Evolutionary conservation across 2,113 vertebrate species (phyloP), one percentile per base, ranked within the genome.

Genomic region (Ophthalmolycus amberensis): DNA sequence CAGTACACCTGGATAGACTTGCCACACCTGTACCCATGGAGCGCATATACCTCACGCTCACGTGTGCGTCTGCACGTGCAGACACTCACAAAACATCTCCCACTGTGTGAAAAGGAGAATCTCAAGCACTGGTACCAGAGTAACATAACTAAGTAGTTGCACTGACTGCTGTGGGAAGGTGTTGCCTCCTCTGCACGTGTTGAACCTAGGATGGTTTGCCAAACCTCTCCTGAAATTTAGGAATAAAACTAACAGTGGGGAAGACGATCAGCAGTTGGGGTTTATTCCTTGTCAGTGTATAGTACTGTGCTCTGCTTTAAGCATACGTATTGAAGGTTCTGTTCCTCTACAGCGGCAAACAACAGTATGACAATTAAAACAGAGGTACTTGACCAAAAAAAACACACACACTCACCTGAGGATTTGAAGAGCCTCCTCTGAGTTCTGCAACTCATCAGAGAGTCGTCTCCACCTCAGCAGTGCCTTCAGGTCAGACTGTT

Each of bases 391-490:
- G 15, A 80, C 14, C 34, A 74, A 67, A 77, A 6, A 11, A 6
- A 11, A 58, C n/a, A 58, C n/a, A 27, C 25, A 66, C 82, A 77
- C 91, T 83, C 71, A 99, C 98, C 98, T 97, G 89, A 99, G 95
- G 89, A 99, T 95, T 88, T 98, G 98, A 80, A 99, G 95, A 65
- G 96, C 96, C 86, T 97, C 95, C 16, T 96, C 94, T 16, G 96
- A 97, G 90, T 97, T 97, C 87, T 92, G 96, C n/a, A 97, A 74
- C 88, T 99, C 98, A 11, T 99, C 97, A 79, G 88, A 95, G 71
- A 99, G 96, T 79, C 97, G 88, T 58, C 71, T 95, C 97, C 97
- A 99, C 74, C 95, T 94, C 85, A 99, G 93, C 77, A 97, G 91
- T 11, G 97, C 96, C 90, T 96, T 97, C 88, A 99, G 90, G 74